These are phyloP conservation scores for Scaptodrosophila lebanonensis DNA, from an alignment of 1,140 invertebrate genomes.

Conservation along the genomic window DNA sequence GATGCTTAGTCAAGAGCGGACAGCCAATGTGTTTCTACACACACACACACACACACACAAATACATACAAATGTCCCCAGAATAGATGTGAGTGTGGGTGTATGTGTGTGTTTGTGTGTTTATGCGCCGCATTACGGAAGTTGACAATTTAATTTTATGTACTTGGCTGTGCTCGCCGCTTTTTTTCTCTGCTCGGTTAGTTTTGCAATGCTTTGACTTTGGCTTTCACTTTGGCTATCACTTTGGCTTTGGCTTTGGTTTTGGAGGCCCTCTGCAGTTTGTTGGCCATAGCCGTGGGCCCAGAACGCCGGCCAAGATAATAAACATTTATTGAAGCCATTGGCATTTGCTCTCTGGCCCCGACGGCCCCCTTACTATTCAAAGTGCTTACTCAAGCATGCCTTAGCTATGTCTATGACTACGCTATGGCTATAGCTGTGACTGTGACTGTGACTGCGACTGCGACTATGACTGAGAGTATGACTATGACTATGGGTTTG, in stretches of 20 bases:
- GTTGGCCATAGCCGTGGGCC: too few species aligned
- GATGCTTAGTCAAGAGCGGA: constrained; percentile 57
- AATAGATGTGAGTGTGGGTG: neutral
- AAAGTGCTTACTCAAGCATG: constrained; percentile 55
- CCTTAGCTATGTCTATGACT: constrained; percentile 21
- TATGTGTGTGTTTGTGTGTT: constrained; percentile 27
- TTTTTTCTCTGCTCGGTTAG: constrained; percentile 4
- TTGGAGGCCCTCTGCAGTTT: too few species aligned
- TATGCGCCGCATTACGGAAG: constrained; percentile 64
- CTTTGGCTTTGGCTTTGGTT: too few species aligned
- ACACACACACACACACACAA: too few species aligned
- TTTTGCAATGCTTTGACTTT: constrained; percentile 2
- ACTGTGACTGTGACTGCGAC: too few species aligned
- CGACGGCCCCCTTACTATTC: constrained; percentile 48
- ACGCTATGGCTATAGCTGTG: too few species aligned
- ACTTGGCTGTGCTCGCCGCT: constrained; percentile 41
- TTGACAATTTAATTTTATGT: constrained; percentile 75
- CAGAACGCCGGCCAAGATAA: constrained; percentile 30
- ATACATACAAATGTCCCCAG: too few species aligned
- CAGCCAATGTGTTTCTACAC: constrained; percentile 11
- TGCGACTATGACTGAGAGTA: too few species aligned
- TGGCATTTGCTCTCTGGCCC: constrained; percentile 21
- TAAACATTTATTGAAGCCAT: constrained; percentile 67
- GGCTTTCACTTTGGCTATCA: neutral
- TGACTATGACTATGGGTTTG: too few species aligned